Evolutionary conservation across 2,888 invertebrate genomes (phyloP), one percentile per base, ranked within the genome.

Genomic region (Lutraria lutraria): DNA sequence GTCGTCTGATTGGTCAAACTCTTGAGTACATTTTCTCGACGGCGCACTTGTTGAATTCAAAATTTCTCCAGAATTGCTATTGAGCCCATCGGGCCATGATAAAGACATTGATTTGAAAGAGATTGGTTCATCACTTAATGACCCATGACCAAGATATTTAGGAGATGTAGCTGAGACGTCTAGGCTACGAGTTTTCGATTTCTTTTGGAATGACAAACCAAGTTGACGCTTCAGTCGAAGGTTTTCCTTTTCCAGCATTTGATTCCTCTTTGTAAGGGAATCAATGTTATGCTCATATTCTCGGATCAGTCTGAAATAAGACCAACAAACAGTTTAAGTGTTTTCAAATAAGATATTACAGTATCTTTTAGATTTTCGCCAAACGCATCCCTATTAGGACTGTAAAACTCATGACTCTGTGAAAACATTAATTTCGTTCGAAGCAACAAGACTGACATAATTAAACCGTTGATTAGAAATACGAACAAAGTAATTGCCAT

Each of bases 291-390:
- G 19, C 25, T 84, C 84, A 31, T 84, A 84, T 34, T 84, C 29
- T 25, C n/a, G 13, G 13, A 84, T 84, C 21, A 84, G 54, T 29
- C 84, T 84, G 19, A 21, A 84, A 84, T 31, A 72, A 19, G n/a
- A 53, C n/a, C 25, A 53, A 54, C 19, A 76, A 31, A 34, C 10
- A 34, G 34, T 10, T 34, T 34, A 34, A 76, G 15, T 6, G 19
- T 76, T 6, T 31, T 16, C 4, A 76, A 29, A 3, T 76, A 76
- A 19, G n/a, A 43, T 43, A 43, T 43, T 43, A 43, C 43, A 43
- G n/a, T n/a, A n/a, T n/a, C n/a, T n/a, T n/a, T n/a, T n/a, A n/a
- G n/a, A n/a, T n/a, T n/a, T n/a, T n/a, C n/a, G n/a, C n/a, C n/a
- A n/a, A n/a, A n/a, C n/a, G n/a, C n/a, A n/a, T n/a, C n/a, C n/a